Conservation (phyloP, 2,888 invertebrate genomes). For the Yponomeuta cagnagella region DNA sequence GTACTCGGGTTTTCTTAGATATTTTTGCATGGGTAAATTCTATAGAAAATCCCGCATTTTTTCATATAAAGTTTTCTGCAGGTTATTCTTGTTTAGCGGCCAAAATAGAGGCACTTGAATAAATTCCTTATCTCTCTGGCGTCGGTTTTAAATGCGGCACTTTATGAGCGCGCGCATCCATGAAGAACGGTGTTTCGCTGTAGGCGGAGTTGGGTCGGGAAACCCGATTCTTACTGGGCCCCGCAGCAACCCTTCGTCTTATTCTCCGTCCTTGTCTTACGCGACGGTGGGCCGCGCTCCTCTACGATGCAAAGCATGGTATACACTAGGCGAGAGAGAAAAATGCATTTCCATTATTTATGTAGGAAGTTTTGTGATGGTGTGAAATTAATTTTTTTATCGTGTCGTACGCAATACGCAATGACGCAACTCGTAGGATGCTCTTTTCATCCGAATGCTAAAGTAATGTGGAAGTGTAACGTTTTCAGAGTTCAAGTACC, state of each 20-base stretch:
- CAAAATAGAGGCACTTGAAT: conserved; percentile 41
- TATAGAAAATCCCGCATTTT: conserved; percentile 58
- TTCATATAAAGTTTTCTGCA: conserved; percentile 33
- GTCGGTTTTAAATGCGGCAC: conserved; percentile 69
- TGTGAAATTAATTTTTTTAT: too few species aligned
- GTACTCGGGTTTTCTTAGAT: not conserved
- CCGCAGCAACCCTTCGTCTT: conserved; percentile 77
- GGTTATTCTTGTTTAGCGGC: conserved; percentile 19
- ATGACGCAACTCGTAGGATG: not conserved
- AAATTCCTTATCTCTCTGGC: conserved; percentile 74
- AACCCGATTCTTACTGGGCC: conserved; percentile 65
- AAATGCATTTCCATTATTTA: not conserved
- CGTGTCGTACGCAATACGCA: not conserved
- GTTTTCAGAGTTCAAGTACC: too few species aligned
- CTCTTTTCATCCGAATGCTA: not conserved
- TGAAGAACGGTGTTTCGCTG: conserved; percentile 52
- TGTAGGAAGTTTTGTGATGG: too few species aligned
- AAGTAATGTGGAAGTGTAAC: too few species aligned
- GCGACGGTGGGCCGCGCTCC: conserved; percentile 69
- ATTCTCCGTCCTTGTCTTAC: conserved; percentile 75
- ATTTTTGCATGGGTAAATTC: conserved; percentile 33
- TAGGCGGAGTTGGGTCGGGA: conserved; percentile 33
- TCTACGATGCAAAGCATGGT: conserved; percentile 43
- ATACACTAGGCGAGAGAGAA: conserved; percentile 25
- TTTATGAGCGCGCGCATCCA: conserved; percentile 66